Base-by-base conservation (phyloP, 2,888 invertebrate species). In the Neocrepidodera transversa region DNA sequence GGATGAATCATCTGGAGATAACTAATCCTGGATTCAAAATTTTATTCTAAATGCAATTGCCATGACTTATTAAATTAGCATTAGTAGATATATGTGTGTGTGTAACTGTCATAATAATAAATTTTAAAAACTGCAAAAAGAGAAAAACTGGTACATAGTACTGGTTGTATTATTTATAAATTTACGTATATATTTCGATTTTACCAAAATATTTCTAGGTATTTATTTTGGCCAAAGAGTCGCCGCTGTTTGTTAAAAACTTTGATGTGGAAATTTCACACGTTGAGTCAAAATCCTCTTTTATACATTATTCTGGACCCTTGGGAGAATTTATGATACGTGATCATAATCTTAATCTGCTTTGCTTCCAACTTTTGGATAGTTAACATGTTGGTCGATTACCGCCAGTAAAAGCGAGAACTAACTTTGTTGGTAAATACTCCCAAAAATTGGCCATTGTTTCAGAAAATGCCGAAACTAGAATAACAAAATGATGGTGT, bases 341-440 rank as follows among this genome's bases (percentile, higher is more conserved):
- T 54, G 45, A 54, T 54, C 54, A 54, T 54, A 54, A 54, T 54
- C 54, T 54, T 54, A 54, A 54, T 54, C 36, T 54, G 13, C 45
- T 35, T 18, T 26, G 26, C 20, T 45, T 45, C 45, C 20, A 53
- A 45, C 54, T 45, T 54, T 54, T 14, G 45, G 35, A 40, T 45
- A 23, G 45, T 45, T 54, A 45, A 54, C 54, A 54, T 45, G 20
- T 35, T 36, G 20, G 36, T 17, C 45, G 45, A 45, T 45, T 45
- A 26, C 45, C 13, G 45, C 45, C n/a, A 26, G 45, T 45, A 14
- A 45, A 45, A 26, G 45, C 13, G 45, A 45, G 28, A 45, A 45
- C 45, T 11, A 42, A 42, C 42, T 42, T 42, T 42, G 45, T 45
- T 45, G 14, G 28, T 45, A 45, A 45, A 45, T 11, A 45, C 45